These are phyloP conservation scores for Alauda arvensis DNA, from an alignment of 2,797 vertebrate species.

Conservation along the genomic window DNA sequence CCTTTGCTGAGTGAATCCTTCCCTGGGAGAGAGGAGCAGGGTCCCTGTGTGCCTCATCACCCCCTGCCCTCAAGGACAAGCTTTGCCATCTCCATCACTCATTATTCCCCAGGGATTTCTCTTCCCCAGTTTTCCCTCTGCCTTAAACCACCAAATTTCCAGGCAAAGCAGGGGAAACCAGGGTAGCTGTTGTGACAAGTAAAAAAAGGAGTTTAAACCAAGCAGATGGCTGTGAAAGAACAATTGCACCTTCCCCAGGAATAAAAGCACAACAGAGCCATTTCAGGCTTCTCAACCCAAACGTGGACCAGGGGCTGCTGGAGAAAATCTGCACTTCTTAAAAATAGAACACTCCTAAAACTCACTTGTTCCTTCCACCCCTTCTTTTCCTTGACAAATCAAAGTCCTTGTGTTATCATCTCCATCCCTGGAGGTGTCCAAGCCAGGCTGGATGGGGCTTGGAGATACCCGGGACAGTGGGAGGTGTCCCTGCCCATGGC, in stretches of 20 bases:
- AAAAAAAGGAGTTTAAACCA: background rate
- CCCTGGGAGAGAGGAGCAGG: background rate
- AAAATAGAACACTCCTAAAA: background rate
- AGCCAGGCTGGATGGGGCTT: accelerated
- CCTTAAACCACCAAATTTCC: background rate
- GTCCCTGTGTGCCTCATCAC: background rate
- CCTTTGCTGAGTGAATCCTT: background rate
- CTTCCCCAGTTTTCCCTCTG: background rate
- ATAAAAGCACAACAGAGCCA: background rate
- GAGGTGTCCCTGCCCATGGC: background rate
- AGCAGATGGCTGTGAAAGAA: background rate
- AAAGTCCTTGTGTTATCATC: background rate
- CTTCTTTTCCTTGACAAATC: background rate
- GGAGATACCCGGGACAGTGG: background rate
- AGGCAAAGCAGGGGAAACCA: background rate
- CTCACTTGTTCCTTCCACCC: background rate
- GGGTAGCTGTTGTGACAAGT: background rate
- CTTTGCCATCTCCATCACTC: background rate
- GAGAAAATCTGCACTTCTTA: background rate
- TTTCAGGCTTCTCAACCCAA: background rate
- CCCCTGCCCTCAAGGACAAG: background rate
- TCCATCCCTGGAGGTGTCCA: background rate
- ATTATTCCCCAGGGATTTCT: background rate
- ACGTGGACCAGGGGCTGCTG: background rate
- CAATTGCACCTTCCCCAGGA: background rate